Percentiles rank a stretch among this genome's conserved stretches.
These are phyloP conservation scores for Drosophila villosipedis DNA, from an alignment of 2,888 invertebrate genomes.

Conservation along the genomic window DNA sequence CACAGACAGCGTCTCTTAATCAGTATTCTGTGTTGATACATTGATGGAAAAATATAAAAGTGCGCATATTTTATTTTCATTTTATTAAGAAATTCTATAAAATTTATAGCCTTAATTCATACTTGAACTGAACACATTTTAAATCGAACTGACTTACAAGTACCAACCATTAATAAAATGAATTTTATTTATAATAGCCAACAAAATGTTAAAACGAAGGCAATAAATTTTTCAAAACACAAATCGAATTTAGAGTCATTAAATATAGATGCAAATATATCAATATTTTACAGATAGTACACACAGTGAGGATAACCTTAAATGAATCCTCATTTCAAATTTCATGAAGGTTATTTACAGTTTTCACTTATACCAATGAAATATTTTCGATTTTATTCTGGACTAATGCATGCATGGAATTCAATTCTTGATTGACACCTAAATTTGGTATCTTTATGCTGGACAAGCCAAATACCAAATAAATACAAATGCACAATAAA, in stretches of 20 bases:
- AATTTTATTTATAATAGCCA: not conserved
- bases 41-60: not conserved
- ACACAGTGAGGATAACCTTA: not conserved
- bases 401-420: not conserved
- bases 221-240: fast-evolving
- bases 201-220: not conserved
- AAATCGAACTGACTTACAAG: not conserved
- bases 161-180: not conserved
- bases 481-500: not conserved
- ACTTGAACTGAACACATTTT: not conserved
- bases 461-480: not conserved
- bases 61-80: not conserved
- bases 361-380: not conserved
- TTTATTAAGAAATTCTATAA: not conserved
- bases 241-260: not conserved
- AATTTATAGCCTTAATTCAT: not conserved
- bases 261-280: not conserved
- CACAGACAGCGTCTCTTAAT: not conserved
- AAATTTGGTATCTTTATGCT: not conserved
- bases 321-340: not conserved
- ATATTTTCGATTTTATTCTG: not conserved
- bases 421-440: not conserved
- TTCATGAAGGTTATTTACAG: not conserved
- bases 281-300: not conserved
- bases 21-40: not conserved